These are phyloP conservation scores for Pterostichus madidus DNA, from an alignment of 2,888 invertebrate species.

Conservation along the genomic window DNA sequence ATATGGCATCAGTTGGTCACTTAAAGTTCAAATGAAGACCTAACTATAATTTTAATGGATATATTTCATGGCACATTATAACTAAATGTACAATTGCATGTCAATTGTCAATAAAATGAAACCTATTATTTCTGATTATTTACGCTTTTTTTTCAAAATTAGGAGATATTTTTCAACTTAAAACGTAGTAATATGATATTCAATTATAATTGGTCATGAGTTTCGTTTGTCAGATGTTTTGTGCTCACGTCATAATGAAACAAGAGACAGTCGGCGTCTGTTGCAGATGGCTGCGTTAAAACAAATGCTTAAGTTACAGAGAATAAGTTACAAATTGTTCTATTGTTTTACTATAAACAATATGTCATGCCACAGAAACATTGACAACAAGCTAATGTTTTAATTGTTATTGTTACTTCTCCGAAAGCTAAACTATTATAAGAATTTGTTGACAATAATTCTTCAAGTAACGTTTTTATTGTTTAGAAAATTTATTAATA, in stretches of 20 bases:
- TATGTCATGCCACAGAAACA: conserved; percentile 2
- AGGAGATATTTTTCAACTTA: neutral
- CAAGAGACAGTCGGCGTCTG: neutral
- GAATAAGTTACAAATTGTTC: conserved; percentile 12
- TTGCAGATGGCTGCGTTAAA: conserved; percentile 26
- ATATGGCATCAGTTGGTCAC: too few relatives aligned
- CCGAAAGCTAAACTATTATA: too few relatives aligned
- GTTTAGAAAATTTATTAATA: too few relatives aligned
- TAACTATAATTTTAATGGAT: neutral
- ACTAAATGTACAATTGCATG: neutral
- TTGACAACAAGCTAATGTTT: neutral
- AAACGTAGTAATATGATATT: conserved; percentile 1
- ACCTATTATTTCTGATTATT: neutral
- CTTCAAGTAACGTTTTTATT: too few relatives aligned
- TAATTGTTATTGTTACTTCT: neutral
- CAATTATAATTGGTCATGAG: conserved; percentile 1
- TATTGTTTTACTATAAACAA: conserved; percentile 25
- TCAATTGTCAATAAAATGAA: neutral
- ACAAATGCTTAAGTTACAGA: conserved; percentile 3
- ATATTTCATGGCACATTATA: neutral
- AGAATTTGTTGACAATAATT: too few relatives aligned
- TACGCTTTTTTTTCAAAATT: neutral
- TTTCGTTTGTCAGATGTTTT: neutral
- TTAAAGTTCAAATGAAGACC: neutral
- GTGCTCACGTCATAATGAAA: conserved; percentile 9